A percentile compares a stretch with the other conserved stretches of the same genome.
Conservation (phyloP, 2,113 vertebrate genomes). For the Hyperoodon ampullatus region DNA sequence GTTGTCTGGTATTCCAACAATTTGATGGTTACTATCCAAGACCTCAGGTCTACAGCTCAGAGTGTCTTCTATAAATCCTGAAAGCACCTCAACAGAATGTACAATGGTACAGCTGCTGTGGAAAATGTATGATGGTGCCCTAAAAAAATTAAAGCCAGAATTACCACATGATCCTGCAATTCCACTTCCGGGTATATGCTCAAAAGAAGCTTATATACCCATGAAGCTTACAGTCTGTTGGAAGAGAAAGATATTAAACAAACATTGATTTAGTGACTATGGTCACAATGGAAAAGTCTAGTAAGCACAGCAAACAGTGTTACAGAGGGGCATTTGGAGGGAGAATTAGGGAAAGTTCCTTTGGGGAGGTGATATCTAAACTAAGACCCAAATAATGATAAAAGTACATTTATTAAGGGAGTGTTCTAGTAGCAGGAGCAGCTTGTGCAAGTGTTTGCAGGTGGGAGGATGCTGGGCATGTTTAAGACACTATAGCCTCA, state of each 20-base stretch:
- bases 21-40: not conserved
- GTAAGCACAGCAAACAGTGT: not conserved
- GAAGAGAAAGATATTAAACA: not conserved
- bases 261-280: not conserved
- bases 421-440: not conserved
- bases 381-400: not conserved
- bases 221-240: not conserved
- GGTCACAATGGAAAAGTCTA: not conserved
- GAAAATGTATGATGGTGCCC: not conserved
- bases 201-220: not conserved
- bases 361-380: not conserved
- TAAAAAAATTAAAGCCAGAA: not conserved
- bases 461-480: fast-evolving
- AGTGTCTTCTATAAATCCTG: not conserved
- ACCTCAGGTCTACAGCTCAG: not conserved
- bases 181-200: not conserved
- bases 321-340: too few relatives aligned
- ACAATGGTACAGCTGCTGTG: not conserved
- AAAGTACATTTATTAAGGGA: not conserved
- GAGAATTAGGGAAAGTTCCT: not conserved
- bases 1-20: not conserved
- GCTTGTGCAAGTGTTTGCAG: not conserved
- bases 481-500: not conserved
- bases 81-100: not conserved
- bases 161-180: not conserved